Evolutionary conservation across 2,888 invertebrate genomes (phyloP), one percentile per base, ranked within the genome.

Genomic region (Hypsopygia costalis): DNA sequence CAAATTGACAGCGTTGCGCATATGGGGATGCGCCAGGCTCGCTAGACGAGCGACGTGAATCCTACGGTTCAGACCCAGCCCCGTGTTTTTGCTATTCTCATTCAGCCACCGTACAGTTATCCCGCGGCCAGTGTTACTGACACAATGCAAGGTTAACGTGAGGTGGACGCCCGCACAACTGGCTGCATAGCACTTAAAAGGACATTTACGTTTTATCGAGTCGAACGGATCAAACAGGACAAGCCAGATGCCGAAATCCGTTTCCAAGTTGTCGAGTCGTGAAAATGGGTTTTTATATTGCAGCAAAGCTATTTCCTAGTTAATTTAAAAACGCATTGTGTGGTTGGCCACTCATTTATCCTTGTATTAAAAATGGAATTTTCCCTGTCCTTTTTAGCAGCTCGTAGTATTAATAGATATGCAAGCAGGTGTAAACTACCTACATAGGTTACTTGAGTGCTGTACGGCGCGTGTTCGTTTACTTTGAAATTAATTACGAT

Each of bases 81-180:
- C 61, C 55, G 55, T 52, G 60, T 71, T 69, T 69, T 69, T 64
- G 69, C 68, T 65, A 75, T 77, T 76, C 71, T 77, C 71, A 81
- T 81, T 78, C 78, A 77, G 58, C 60, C 63, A 65, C 65, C 72
- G 69, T 73, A 81, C 81, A 77, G 81, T 81, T 85, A 82, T 76
- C 68, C 80, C 69, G 61, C 63, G 62, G 59, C 63, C 65, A 69
- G 74, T 79, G 82, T 75, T 78, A 81, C 77, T 83, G 83, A 81
- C 82, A 81, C 81, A 81, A 74, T 70, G 76, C 85, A 86, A 86
- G 82, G 83, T 72, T 80, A 79, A 64, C 62, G 49, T 58, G 74
- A 75, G 82, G 81, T 83, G 60, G 80, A 81, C 68, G 81, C 66
- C 81, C 83, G 75, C 67, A 54, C 63, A 62, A 69, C 63, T 66